Percentiles rank a stretch among this genome's conserved stretches.
phyloP scores from a whole-genome alignment of 1,140 invertebrate species.

The Alviniconcha marisindica region DNA sequence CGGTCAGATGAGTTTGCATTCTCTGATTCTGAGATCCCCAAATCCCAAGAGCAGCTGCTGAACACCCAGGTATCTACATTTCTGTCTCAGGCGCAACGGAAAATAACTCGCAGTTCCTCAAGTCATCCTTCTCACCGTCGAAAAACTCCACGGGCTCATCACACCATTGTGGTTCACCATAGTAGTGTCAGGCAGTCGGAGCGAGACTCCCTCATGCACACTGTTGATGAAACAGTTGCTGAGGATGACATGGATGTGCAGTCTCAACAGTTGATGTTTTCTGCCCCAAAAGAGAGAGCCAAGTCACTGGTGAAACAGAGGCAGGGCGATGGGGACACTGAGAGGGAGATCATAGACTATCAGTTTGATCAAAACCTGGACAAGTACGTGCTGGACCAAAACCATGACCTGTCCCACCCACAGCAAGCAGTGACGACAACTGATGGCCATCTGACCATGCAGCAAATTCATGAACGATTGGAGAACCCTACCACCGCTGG shows the following conservation, averaged over 20 bases:
- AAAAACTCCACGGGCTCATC: not conserved
- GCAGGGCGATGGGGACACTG: not conserved
- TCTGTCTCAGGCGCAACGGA: not conserved
- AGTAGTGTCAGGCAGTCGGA: not conserved
- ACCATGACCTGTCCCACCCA: not conserved
- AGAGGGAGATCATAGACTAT: not conserved
- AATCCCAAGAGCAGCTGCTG: not conserved
- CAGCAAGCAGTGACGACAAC: not conserved
- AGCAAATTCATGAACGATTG: not conserved
- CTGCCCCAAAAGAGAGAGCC: not conserved
- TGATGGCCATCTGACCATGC: not conserved
- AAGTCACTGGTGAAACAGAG: not conserved
- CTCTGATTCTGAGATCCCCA: not conserved
- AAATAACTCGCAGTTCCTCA: not conserved
- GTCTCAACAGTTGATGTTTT: slow-evolving; percentile 10
- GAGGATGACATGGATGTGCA: not conserved
- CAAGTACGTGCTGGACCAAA: not conserved
- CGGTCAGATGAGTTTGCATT: not conserved
- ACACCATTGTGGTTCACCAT: slow-evolving; percentile 20
- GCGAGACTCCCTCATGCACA: slow-evolving; percentile 12
- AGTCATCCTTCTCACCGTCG: not conserved
- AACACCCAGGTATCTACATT: not conserved
- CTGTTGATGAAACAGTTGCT: slow-evolving; percentile 1
- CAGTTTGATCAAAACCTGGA: slow-evolving; percentile 10
- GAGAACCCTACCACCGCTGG: not conserved